Evolutionary conservation across 2,113 vertebrate species (phyloP).

Genomic region (Bufo gargarizans): DNA sequence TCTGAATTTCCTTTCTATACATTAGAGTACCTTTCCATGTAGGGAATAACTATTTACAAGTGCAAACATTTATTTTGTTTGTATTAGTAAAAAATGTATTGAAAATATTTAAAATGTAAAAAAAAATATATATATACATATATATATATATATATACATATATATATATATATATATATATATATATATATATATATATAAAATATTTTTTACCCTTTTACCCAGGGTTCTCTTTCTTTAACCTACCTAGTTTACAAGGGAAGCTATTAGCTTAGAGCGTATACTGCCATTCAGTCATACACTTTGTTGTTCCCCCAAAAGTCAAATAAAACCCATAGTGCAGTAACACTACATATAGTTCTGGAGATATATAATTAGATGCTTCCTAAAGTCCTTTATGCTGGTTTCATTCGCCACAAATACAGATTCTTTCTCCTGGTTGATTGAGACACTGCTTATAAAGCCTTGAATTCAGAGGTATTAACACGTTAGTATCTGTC

Average conservation of each 20-base stretch:
- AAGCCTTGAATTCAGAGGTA: conserved; percentile 39
- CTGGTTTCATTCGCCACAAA: not conserved
- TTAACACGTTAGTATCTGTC: conserved; percentile 60
- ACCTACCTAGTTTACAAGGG: not conserved
- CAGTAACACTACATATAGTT: not conserved
- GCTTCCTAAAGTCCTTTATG: not conserved
- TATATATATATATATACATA: too few relatives aligned
- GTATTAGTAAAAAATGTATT: too few relatives aligned
- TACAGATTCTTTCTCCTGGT: conserved; percentile 11
- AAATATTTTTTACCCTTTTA: too few relatives aligned
- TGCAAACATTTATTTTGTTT: not conserved
- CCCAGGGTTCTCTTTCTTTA: not conserved
- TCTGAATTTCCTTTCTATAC: not conserved
- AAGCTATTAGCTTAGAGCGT: not conserved
- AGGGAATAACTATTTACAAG: not conserved
- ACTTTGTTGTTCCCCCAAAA: not conserved
- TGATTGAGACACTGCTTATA: conserved; percentile 41
- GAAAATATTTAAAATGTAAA: too few relatives aligned
- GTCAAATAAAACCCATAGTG: not conserved
- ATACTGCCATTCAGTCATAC: not conserved
- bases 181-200: too few relatives aligned
- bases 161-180: too few relatives aligned
- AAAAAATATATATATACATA: too few relatives aligned
- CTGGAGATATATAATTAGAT: not conserved
- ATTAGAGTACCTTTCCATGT: too few relatives aligned